Evolutionary conservation across 1,140 invertebrate genomes (phyloP).

Genomic region (Amyelois transitella): DNA sequence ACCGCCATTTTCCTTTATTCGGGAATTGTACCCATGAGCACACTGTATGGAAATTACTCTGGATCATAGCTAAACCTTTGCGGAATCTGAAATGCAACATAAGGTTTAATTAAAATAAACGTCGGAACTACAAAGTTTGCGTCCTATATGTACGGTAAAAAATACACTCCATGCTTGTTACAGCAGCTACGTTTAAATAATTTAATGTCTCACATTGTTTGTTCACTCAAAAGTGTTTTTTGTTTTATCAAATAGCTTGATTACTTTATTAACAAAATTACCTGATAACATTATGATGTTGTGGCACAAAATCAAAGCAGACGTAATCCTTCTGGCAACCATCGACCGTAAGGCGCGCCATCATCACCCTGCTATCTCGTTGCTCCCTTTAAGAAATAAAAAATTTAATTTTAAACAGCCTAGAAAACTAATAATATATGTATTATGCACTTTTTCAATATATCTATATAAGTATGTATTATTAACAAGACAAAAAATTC

Average conservation of each 20-base stretch:
- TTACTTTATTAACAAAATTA: slow-evolving; percentile 14
- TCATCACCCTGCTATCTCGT: slow-evolving; percentile 91
- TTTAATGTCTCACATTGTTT: no score
- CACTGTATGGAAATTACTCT: slow-evolving; percentile 91
- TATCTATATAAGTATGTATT: no score
- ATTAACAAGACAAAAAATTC: slow-evolving; percentile 1
- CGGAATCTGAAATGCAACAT: slow-evolving; percentile 79
- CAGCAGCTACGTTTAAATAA: no score
- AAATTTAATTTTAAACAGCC: neutral
- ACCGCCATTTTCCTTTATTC: slow-evolving; percentile 90
- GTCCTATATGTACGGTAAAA: no score
- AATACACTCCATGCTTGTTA: no score
- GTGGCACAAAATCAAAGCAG: slow-evolving; percentile 96
- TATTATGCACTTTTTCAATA: no score
- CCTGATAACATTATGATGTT: slow-evolving; percentile 96
- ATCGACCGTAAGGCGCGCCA: slow-evolving; percentile 96
- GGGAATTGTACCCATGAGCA: slow-evolving; percentile 95
- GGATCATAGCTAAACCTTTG: slow-evolving; percentile 91
- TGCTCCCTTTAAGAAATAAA: slow-evolving; percentile 78
- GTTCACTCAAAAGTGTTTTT: no score
- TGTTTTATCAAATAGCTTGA: no score
- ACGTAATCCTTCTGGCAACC: slow-evolving; percentile 99
- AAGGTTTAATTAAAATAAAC: neutral
- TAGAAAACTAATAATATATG: no score
- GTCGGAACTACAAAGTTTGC: no score